A percentile compares a stretch with the other conserved stretches of the same genome.
Conservation (phyloP, 2,888 invertebrate species). For the Vannuccia rotundouncinata region DNA sequence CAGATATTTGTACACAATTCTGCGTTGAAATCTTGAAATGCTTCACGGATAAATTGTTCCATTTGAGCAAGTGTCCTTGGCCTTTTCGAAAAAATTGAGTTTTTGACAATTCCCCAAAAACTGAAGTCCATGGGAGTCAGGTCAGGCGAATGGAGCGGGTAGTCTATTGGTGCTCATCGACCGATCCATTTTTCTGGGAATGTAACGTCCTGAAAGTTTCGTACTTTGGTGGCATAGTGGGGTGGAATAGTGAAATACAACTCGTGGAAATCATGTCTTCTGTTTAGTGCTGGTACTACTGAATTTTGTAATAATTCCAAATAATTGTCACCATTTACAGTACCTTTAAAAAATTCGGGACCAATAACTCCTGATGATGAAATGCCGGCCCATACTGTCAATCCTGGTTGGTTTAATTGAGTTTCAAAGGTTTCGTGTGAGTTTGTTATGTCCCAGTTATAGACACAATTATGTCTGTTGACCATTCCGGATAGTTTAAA, state of each 20-base stretch:
- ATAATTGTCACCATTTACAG: slow-evolving; percentile 28
- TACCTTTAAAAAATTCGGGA: slow-evolving; percentile 9
- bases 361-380: slow-evolving; percentile 8
- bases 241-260: slow-evolving; percentile 12
- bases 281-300: slow-evolving; percentile 1
- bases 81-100: slow-evolving; percentile 24
- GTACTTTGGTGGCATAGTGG: slow-evolving; percentile 9
- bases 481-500: slow-evolving; percentile 22
- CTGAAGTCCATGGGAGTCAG: slow-evolving; percentile 20
- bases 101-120: slow-evolving; percentile 13
- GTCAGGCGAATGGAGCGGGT: slow-evolving; percentile 16
- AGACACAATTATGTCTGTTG: slow-evolving; percentile 30
- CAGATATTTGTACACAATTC: slow-evolving; percentile 28
- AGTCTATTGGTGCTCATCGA: slow-evolving; percentile 7
- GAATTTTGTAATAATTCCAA: slow-evolving; percentile 1
- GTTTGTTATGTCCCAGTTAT: slow-evolving; percentile 12
- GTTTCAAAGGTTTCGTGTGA: slow-evolving; percentile 18
- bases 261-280: slow-evolving; percentile 4
- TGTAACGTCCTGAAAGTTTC: slow-evolving; percentile 23
- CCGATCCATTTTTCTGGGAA: slow-evolving; percentile 30
- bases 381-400: slow-evolving; percentile 18
- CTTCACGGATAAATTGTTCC: slow-evolving; percentile 11
- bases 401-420: slow-evolving; percentile 19
- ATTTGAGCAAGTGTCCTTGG: too few species aligned
- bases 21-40: slow-evolving; percentile 15